phyloP scores from a whole-genome alignment of 2,113 vertebrate genomes.

The Misgurnus mizolepis region DNA sequence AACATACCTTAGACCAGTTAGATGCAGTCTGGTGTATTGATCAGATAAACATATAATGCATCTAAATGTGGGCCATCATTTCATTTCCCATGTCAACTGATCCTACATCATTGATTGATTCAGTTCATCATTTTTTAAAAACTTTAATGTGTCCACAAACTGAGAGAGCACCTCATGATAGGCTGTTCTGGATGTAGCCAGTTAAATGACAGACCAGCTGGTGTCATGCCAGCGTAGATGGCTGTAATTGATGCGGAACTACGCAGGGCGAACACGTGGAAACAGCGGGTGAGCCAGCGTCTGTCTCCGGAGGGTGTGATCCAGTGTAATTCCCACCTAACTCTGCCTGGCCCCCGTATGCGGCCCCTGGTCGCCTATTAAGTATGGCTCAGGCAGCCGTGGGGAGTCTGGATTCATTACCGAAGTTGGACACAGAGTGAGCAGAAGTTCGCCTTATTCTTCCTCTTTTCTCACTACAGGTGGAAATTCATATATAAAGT shows the following conservation, averaged over 20 bases:
- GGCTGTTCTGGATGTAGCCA: neutral
- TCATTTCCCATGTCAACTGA: no score
- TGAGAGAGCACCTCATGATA: neutral
- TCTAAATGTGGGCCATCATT: no score
- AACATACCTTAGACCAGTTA: no score
- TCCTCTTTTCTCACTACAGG: conserved; percentile 13
- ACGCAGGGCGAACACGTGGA: conserved; percentile 13
- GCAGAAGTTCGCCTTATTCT: conserved; percentile 44
- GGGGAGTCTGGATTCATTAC: conserved; percentile 51
- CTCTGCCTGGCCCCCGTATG: conserved; percentile 33
- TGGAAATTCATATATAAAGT: conserved; percentile 24
- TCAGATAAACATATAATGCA: no score
- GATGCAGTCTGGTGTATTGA: no score
- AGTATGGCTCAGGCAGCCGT: conserved; percentile 36
- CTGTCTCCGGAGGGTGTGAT: conserved; percentile 48
- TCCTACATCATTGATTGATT: neutral
- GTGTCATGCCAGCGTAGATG: conserved; percentile 25
- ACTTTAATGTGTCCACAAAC: neutral
- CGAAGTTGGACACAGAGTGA: conserved; percentile 35
- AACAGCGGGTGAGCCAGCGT: neutral
- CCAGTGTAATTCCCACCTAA: conserved; percentile 45
- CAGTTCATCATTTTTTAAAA: neutral
- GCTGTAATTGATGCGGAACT: conserved; percentile 46
- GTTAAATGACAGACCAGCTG: conserved; percentile 29
- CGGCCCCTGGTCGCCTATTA: conserved; percentile 46